Base-by-base conservation (phyloP, 2,888 invertebrate genomes). In the Monoplex corrugatus region DNA sequence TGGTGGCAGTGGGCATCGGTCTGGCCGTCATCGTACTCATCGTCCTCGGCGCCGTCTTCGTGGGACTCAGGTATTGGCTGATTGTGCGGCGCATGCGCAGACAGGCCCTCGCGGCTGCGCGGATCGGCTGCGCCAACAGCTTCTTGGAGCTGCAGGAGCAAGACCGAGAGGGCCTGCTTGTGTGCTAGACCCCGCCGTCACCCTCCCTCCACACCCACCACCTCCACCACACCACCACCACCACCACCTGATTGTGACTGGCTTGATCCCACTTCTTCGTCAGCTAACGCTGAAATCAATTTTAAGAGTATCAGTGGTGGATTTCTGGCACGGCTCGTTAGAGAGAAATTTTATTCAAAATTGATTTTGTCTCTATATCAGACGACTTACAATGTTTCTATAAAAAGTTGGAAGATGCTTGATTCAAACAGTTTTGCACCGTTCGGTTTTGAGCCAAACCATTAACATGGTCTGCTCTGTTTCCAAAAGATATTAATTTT, bases 41-140 rank as follows among this genome's bases (percentile, higher is more conserved):
- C 19, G 88, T 63, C 44, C 23, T 88, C 28, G 88, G 88, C n/a
- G 63, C 32, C 44, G 43, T 35, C 19, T 68, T 88, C 83, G 40
- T 88, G n/a, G 82, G 57, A 23, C 68, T 88, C 88, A 88, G 88
- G 88, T 88, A 88, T 82, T 68, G 88, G 68, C 83, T 44, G 1
- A 80, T 80, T 28, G 83, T 63, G 82, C 44, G 50, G 83, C 63
- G 82, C 63, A 57, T 88, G 87, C 87, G 78, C 75, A 45, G 75
- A n/a, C 78, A 75, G 88, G 63, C 80, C 63, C 57, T 63, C 40
- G 57, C 80, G 40, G 57, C 82, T 10, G 68, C 40, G 2, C 44
- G 63, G 40, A 68, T 40, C 57, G 87, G 38, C 23, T 82, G 88
- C 63, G 68, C 88, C 83, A 88, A 83, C 82, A 88, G 88, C 63